phyloP scores from a whole-genome alignment of 2,113 vertebrate species.

The Panthera uncia region DNA sequence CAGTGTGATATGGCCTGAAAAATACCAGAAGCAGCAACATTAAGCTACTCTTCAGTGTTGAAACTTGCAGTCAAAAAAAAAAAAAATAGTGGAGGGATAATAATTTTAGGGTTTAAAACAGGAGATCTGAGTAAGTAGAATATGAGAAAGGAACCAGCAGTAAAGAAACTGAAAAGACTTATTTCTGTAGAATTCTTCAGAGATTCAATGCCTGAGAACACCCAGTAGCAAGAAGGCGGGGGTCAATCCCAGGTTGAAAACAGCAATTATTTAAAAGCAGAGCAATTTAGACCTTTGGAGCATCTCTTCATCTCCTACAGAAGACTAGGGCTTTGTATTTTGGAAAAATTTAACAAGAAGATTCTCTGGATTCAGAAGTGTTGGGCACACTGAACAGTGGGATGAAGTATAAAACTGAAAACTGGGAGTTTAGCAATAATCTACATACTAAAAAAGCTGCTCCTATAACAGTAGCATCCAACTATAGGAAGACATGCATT shows the following conservation, averaged over 20 bases:
- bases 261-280: neutral
- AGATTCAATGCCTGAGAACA: neutral
- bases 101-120: neutral
- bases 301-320: neutral
- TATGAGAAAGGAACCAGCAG: neutral
- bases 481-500: neutral
- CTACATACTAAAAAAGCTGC: fast-evolving
- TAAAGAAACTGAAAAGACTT: neutral
- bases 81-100: neutral
- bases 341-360: neutral
- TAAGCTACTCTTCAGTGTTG: neutral
- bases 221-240: neutral
- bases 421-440: neutral
- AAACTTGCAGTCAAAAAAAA: neutral
- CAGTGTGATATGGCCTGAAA: neutral
- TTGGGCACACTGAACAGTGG: neutral
- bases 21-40: neutral
- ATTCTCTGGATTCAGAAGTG: neutral
- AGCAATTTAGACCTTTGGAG: neutral
- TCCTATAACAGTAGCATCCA: neutral
- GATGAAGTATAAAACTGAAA: neutral
- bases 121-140: neutral
- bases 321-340: neutral
- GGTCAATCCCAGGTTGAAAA: neutral
- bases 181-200: neutral